Evolutionary conservation across 2,797 vertebrate genomes (phyloP), one percentile per base, ranked within the genome.

Genomic region (Pseudotriccus pelzelni): DNA sequence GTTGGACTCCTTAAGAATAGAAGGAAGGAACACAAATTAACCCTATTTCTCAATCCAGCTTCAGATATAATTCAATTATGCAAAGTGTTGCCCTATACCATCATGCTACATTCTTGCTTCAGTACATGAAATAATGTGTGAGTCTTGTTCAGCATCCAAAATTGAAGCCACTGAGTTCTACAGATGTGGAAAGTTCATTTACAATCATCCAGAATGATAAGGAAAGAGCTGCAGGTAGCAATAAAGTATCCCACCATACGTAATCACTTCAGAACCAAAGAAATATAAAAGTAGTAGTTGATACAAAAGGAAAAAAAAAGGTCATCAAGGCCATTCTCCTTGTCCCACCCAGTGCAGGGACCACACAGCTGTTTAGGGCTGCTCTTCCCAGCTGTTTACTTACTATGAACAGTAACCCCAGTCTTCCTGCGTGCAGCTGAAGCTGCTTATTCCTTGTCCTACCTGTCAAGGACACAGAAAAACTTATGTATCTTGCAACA

Each of bases 101-200:
- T 0, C 3, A 0, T 0, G 0, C 70, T 70, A 53, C 41, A 36
- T 58, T 94, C 75, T 68, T 68, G 52, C 60, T 87, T 39, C 49
- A 92, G 81, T 50, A 47, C 72, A 87, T 87, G 60, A 93, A 97
- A 89, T 82, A 92, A 87, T 0, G 2, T 76, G 81, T 7, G 13
- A 96, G 64, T 79, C n/a, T 94, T 93, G 90, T 89, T 94, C 64
- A 30, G n/a, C 49, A 55, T 80, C 81, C 86, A 91, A 90, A 94
- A 70, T 20, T 80, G 52, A 91, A 94, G 87, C 73, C n/a, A 74
- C 80, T 64, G 24, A 55, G 30, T 64, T 50, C 74, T 85, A 72
- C 86, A 93, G 72, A 93, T 84, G 41, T 27, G 83, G 56, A 53
- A 85, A 93, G 34, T 72, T 89, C 72, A 80, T 83, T 46, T 85